phyloP scores from a whole-genome alignment of 2,113 vertebrate genomes.

The Pagrus major region DNA sequence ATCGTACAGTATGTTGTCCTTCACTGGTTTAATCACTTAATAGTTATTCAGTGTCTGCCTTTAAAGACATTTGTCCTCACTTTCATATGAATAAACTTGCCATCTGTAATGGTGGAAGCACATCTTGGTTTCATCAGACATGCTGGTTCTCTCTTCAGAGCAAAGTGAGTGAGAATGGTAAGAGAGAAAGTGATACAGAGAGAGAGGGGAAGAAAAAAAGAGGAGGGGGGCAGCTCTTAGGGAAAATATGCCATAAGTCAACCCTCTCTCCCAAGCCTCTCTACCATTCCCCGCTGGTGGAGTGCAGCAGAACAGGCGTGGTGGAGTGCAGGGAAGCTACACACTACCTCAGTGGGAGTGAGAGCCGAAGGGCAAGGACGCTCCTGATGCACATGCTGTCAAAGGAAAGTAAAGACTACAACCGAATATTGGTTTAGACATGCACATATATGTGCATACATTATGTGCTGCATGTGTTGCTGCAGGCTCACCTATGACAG shows the following conservation, averaged over 20 bases:
- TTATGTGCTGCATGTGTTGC: background rate
- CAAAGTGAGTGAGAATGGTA: background rate
- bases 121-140: slow-evolving; percentile 4
- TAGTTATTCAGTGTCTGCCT: background rate
- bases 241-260: slow-evolving; percentile 11
- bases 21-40: background rate
- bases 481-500: background rate
- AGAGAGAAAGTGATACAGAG: background rate
- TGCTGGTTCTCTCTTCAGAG: slow-evolving; percentile 23
- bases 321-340: slow-evolving; percentile 4
- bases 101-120: background rate
- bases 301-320: background rate
- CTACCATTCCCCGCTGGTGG: slow-evolving; percentile 11
- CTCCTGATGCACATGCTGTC: slow-evolving; percentile 37
- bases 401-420: slow-evolving; percentile 27
- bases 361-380: slow-evolving; percentile 49
- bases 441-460: slow-evolving; percentile 37
- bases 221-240: background rate
- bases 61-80: slow-evolving; percentile 8
- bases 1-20: background rate
- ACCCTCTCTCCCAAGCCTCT: background rate
- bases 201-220: background rate
- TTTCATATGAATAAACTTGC: slow-evolving; percentile 9
- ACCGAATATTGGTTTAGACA: slow-evolving; percentile 34
- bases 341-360: slow-evolving; percentile 51